Conservation (phyloP, 1,140 invertebrate genomes). For the Drosophila pandora region DNA sequence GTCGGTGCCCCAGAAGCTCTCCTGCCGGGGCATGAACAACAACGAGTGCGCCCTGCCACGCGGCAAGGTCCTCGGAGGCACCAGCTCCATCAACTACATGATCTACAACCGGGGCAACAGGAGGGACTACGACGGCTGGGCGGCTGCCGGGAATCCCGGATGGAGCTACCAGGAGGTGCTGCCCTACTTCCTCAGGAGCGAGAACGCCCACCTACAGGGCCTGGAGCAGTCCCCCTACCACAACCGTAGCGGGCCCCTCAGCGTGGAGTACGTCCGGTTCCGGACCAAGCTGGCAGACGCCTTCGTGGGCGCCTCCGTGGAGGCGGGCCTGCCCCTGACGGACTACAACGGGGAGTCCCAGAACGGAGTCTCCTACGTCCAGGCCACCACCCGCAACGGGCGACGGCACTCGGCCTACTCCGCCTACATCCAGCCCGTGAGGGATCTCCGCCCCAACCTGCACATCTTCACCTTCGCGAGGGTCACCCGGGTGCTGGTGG, state of each 20-base stretch:
- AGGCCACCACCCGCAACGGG: constrained; percentile 86
- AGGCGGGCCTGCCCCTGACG: constrained; percentile 86
- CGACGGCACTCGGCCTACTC: constrained; percentile 85
- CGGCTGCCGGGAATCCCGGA: constrained; percentile 87
- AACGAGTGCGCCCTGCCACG: constrained; percentile 86
- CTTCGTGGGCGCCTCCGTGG: constrained; percentile 87
- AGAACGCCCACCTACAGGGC: constrained; percentile 85
- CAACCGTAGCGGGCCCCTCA: constrained; percentile 85
- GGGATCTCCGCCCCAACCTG: constrained; percentile 87
- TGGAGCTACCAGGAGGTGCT: constrained; percentile 91
- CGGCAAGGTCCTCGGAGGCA: constrained; percentile 89
- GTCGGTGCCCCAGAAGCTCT: constrained; percentile 87
- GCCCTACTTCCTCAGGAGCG: constrained; percentile 88
- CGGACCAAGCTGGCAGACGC: constrained; percentile 85
- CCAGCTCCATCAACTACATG: constrained; percentile 93
- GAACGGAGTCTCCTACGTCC: constrained; percentile 88
- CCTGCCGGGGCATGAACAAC: constrained; percentile 85
- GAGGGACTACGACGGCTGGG: constrained; percentile 91
- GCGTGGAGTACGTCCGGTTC: constrained; percentile 85
- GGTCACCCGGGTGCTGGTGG: constrained; percentile 87
- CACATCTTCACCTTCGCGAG: constrained; percentile 85
- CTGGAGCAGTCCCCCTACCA: constrained; percentile 85
- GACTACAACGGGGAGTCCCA: constrained; percentile 88
- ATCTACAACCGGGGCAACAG: constrained; percentile 93
- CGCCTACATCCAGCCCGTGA: constrained; percentile 86